phyloP scores from a whole-genome alignment of 2,113 vertebrate species.

The Ahaetulla prasina region DNA sequence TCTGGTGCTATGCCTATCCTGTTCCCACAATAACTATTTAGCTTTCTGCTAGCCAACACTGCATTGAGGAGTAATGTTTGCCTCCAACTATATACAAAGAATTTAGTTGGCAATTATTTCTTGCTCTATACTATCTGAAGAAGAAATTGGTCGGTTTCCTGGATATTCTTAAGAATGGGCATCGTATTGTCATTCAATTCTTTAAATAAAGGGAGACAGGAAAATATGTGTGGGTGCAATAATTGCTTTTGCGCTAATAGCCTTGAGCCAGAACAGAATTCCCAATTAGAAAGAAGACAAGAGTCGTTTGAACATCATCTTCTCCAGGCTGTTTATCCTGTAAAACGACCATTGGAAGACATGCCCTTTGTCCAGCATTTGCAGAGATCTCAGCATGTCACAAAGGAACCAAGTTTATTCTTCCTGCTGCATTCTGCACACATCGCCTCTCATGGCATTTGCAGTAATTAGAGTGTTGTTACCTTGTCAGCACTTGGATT shows the following conservation, averaged over 20 bases:
- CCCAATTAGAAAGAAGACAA: slow-evolving; percentile 32
- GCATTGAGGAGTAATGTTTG: not conserved
- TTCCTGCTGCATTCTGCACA: not conserved
- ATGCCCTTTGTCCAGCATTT: not conserved
- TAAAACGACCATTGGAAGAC: fast-evolving
- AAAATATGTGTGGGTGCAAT: slow-evolving; percentile 22
- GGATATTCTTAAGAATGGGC: slow-evolving; percentile 20
- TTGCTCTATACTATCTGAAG: not conserved
- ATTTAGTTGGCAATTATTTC: not conserved
- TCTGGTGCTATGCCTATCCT: not conserved
- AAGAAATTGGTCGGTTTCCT: slow-evolving; percentile 35
- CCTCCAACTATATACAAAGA: not conserved
- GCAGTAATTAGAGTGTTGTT: slow-evolving; percentile 30
- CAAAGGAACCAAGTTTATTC: not conserved
- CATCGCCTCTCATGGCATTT: slow-evolving; percentile 5
- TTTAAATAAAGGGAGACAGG: slow-evolving; percentile 45
- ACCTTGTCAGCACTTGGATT: slow-evolving; percentile 37
- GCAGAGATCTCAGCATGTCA: not conserved
- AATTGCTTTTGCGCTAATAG: not conserved
- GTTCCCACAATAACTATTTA: not conserved
- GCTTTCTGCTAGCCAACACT: not conserved
- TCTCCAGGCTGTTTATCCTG: not conserved
- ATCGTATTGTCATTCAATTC: slow-evolving; percentile 17
- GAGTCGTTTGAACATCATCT: slow-evolving; percentile 21
- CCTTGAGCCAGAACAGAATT: slow-evolving; percentile 6